Percentiles rank a stretch among this genome's conserved stretches.
Evolutionary conservation across 2,888 invertebrate genomes (phyloP).

Genomic region (Bembecia ichneumoniformis): DNA sequence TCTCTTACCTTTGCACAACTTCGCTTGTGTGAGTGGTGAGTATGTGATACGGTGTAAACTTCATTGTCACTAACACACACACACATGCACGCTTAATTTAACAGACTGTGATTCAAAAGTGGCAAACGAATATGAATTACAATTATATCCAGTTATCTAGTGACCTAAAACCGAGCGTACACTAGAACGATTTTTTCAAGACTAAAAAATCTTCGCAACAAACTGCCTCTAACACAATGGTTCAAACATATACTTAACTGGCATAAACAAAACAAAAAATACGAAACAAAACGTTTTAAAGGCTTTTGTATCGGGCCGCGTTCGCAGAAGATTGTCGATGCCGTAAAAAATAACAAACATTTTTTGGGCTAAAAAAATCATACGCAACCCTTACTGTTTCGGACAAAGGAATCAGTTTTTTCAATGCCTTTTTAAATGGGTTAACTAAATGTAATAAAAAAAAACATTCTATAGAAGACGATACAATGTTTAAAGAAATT

Average conservation of each 20-base stretch:
- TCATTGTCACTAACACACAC: too few relatives aligned
- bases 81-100: too few relatives aligned
- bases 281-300: constrained; percentile 48
- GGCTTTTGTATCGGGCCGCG: constrained; percentile 53
- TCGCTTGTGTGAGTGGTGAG: background rate
- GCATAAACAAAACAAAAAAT: constrained; percentile 60
- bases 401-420: constrained; percentile 46
- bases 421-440: constrained; percentile 38
- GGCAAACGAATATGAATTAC: background rate
- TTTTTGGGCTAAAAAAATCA: constrained; percentile 34
- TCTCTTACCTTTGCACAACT: background rate
- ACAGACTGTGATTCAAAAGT: too few relatives aligned
- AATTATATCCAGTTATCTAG: background rate
- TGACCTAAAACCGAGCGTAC: constrained; percentile 40
- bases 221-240: constrained; percentile 57
- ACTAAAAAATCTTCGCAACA: constrained; percentile 55
- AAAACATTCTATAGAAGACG: constrained; percentile 9
- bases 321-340: constrained; percentile 56
- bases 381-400: constrained; percentile 52
- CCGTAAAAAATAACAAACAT: constrained; percentile 37
- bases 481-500: constrained; percentile 9
- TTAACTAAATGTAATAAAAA: constrained; percentile 23
- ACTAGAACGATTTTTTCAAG: constrained; percentile 61
- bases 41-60: too few relatives aligned
- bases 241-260: constrained; percentile 65